These are phyloP conservation scores for Dasypogon diadema DNA, from an alignment of 2,888 invertebrate species.

Conservation along the genomic window DNA sequence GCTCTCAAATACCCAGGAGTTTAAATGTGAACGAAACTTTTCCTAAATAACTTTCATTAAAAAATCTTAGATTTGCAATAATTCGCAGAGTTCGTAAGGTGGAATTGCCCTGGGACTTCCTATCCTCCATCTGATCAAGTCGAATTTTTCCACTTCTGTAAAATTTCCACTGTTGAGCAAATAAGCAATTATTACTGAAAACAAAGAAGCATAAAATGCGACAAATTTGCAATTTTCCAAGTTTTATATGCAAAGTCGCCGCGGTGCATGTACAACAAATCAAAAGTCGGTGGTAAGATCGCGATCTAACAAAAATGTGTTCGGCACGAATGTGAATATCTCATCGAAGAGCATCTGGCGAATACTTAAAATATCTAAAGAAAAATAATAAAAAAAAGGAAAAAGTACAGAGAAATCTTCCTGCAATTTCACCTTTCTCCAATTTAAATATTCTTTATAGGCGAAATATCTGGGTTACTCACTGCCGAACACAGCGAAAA, in stretches of 20 bases:
- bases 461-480: constrained; percentile 40
- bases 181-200: not conserved
- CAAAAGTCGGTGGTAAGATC: not conserved
- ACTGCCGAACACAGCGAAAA: not conserved
- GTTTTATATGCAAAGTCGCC: not conserved
- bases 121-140: no score
- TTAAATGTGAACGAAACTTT: no score
- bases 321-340: constrained; percentile 25
- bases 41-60: no score
- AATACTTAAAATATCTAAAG: no score
- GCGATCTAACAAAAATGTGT: constrained; percentile 19
- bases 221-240: not conserved
- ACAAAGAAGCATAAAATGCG: constrained; percentile 1
- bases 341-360: constrained; percentile 2
- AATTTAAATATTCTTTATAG: constrained; percentile 50
- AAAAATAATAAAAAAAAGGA: not conserved
- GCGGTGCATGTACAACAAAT: not conserved
- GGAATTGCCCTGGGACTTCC: no score
- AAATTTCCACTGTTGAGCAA: not conserved
- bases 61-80: no score
- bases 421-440: constrained; percentile 45
- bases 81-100: no score
- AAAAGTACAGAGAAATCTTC: constrained; percentile 26
- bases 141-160: not conserved
- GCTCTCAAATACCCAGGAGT: no score